Conservation (phyloP, 2,888 invertebrate species). For the Petrolisthes cinctipes region DNA sequence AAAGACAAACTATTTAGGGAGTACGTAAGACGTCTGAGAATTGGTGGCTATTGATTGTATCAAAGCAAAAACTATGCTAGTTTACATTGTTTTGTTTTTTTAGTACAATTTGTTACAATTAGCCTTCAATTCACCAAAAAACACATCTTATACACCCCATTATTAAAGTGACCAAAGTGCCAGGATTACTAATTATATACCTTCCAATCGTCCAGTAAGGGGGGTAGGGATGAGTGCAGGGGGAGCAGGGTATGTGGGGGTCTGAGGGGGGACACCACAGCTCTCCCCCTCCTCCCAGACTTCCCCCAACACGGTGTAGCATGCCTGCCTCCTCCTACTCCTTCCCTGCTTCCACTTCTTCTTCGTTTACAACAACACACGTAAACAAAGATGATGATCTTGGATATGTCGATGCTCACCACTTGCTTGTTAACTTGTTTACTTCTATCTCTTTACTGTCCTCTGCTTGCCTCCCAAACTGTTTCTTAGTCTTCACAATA, state of each 20-base stretch:
- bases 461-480: constrained; percentile 1
- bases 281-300: constrained; percentile 48
- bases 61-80: too few species aligned
- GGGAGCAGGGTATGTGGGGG: constrained; percentile 55
- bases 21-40: too few species aligned
- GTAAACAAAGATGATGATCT: background rate
- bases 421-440: background rate
- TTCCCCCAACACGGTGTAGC: constrained; percentile 43
- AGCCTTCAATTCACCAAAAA: background rate
- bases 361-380: background rate
- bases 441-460: background rate
- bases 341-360: background rate
- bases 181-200: constrained; percentile 4
- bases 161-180: too few species aligned
- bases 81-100: too few species aligned
- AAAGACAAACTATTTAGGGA: too few species aligned
- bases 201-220: constrained; percentile 59
- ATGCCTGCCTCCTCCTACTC: constrained; percentile 19
- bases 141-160: background rate
- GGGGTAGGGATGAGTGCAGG: constrained; percentile 54
- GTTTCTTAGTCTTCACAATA: constrained; percentile 22
- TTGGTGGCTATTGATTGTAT: too few species aligned
- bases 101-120: too few species aligned
- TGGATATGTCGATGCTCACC: background rate
- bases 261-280: constrained; percentile 50